Evolutionary conservation across 2,113 vertebrate species (phyloP).

Genomic region (Zosterops hypoxanthus): DNA sequence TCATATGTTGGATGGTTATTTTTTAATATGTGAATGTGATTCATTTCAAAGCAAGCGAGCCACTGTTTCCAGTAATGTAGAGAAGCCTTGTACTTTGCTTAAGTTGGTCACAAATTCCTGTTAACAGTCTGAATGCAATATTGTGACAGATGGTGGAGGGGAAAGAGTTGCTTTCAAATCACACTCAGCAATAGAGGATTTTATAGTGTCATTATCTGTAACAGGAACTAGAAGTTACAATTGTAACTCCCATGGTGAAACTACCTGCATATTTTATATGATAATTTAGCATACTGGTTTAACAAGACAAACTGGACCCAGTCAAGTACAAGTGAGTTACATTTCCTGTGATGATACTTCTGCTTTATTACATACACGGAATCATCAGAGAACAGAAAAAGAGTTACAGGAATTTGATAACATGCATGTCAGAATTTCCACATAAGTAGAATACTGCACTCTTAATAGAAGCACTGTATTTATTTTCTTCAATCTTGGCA

Average conservation of each 20-base stretch:
- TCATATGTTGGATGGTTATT: neutral
- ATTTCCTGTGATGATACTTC: neutral
- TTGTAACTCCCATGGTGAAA: neutral
- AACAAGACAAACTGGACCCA: constrained; percentile 1
- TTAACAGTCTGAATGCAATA: neutral
- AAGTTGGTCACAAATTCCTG: neutral
- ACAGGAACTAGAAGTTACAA: neutral
- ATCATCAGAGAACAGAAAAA: neutral
- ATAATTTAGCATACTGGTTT: neutral
- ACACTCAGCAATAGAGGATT: neutral
- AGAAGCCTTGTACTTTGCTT: neutral
- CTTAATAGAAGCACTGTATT: neutral
- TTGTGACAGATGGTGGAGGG: rapidly evolving
- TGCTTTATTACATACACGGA: neutral
- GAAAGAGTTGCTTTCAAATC: neutral
- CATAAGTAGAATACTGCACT: neutral
- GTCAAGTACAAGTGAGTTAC: neutral
- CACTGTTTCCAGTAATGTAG: neutral
- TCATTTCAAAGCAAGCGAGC: neutral
- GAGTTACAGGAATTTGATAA: neutral
- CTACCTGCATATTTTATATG: neutral
- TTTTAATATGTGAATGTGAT: neutral
- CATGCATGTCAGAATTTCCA: neutral
- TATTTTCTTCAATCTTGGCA: neutral
- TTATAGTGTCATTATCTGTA: neutral